A percentile compares a stretch with the other conserved stretches of the same genome.
Conservation (phyloP, 2,888 invertebrate species). For the Melangyna quadrimaculata region DNA sequence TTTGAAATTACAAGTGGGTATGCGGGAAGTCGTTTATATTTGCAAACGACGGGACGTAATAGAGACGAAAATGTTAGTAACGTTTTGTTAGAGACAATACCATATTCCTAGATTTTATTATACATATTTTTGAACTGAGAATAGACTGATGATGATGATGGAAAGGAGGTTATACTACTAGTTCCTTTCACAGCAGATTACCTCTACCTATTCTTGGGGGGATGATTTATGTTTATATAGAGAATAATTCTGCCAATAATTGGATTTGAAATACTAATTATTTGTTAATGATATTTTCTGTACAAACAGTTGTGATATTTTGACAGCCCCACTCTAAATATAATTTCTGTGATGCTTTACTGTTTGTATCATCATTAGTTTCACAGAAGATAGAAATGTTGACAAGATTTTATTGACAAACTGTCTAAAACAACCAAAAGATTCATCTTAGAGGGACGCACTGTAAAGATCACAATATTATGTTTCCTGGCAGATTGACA, state of each 20-base stretch:
- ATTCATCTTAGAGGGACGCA: not conserved
- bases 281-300: conserved; percentile 17
- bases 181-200: not conserved
- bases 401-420: not conserved
- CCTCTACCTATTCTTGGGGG: too few relatives aligned
- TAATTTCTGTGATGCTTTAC: not conserved
- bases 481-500: not conserved
- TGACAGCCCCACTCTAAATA: not conserved
- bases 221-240: not conserved
- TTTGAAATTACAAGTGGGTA: conserved; percentile 20
- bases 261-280: conserved; percentile 16
- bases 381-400: not conserved
- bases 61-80: not conserved
- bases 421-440: not conserved
- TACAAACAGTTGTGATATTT: not conserved
- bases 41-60: conserved; percentile 17
- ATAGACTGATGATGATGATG: not conserved
- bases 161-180: not conserved
- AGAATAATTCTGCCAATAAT: not conserved
- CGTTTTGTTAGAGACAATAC: not conserved
- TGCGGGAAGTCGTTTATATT: conserved; percentile 36
- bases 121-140: not conserved
- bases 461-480: not conserved
- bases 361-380: not conserved
- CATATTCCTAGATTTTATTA: not conserved